These are phyloP conservation scores for Syrista parreyssii DNA, from an alignment of 2,888 invertebrate genomes.

Conservation along the genomic window DNA sequence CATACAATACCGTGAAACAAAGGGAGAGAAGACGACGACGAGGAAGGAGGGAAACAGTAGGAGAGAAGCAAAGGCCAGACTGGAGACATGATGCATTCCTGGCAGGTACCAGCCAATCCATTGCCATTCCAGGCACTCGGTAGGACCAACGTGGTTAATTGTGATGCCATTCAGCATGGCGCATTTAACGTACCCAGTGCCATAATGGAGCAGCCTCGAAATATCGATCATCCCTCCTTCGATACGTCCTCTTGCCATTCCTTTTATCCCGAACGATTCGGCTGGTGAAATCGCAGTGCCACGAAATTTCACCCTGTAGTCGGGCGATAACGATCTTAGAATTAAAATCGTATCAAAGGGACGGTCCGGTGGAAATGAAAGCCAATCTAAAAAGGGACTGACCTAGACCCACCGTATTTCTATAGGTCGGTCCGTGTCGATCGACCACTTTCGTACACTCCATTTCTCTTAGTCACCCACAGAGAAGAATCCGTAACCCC, in stretches of 20 bases:
- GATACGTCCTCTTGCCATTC: not conserved
- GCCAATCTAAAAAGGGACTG: not conserved
- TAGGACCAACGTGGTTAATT: conserved; percentile 53
- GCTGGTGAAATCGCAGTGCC: not conserved
- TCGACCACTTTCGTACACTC: not conserved
- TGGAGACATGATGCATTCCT: conserved; percentile 48
- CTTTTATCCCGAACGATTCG: not conserved
- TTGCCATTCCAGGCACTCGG: conserved; percentile 52
- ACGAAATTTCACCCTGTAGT: not conserved
- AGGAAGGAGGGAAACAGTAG: not conserved
- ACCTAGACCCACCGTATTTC: not conserved
- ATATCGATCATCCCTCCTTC: not conserved
- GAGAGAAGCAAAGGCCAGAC: conserved; percentile 3
- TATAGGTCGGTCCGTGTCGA: not conserved
- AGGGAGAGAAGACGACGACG: not conserved
- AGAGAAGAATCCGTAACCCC: not conserved
- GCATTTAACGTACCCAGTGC: conserved; percentile 42
- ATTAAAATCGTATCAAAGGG: not conserved
- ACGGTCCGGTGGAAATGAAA: not conserved
- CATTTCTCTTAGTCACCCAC: not conserved
- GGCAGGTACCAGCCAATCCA: conserved; percentile 55
- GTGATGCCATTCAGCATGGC: conserved; percentile 50
- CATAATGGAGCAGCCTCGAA: not conserved
- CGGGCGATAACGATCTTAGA: not conserved
- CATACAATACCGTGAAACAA: not conserved